Percentiles rank a stretch among this genome's conserved stretches.
phyloP scores from a whole-genome alignment of 2,888 invertebrate genomes.

The Kryphioiulus occultus region DNA sequence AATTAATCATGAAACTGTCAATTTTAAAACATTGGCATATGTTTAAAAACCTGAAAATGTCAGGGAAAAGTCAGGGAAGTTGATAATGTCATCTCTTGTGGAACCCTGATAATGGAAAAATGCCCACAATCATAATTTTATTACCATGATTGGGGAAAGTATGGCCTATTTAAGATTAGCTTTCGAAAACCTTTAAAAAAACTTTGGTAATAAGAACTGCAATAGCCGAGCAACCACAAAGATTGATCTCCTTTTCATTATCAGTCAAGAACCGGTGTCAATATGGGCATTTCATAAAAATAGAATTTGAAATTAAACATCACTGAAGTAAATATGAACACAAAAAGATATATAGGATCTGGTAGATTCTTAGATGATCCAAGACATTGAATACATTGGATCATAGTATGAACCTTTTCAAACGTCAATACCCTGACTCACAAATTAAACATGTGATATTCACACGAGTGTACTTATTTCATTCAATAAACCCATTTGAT shows the following conservation, averaged over 20 bases:
- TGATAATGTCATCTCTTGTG: no score
- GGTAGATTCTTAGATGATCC: neutral
- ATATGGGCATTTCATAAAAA: slow-evolving; percentile 10
- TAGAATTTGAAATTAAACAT: neutral
- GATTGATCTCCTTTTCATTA: neutral
- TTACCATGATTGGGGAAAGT: no score
- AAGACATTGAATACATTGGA: neutral
- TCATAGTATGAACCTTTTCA: neutral
- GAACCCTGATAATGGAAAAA: no score
- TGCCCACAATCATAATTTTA: no score
- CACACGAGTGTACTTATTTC: neutral
- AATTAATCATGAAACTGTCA: no score
- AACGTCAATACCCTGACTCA: neutral
- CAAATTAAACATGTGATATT: neutral
- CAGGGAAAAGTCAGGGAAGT: no score
- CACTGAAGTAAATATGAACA: neutral
- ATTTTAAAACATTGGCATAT: no score
- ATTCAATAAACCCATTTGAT: neutral
- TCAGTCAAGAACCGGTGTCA: neutral
- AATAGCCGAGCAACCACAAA: neutral
- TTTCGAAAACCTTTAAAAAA: no score
- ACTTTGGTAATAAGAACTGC: neutral
- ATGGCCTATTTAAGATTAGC: no score
- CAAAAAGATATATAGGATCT: neutral
- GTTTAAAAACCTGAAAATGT: no score